Conservation (phyloP, 35 echinoderm and acorn worm genomes). For the Nesometra sesokonis region DNA sequence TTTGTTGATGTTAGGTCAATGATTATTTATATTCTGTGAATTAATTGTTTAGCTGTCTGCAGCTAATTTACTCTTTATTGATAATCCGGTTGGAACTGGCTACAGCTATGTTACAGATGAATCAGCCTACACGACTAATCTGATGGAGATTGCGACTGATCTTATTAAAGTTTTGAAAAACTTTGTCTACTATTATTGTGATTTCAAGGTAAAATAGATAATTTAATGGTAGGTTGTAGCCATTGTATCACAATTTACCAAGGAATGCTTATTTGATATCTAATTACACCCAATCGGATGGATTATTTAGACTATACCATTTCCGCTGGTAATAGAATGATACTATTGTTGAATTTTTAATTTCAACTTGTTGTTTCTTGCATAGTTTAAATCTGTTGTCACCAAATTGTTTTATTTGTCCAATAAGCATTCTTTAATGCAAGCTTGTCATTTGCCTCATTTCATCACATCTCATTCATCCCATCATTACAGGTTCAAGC, state of each 20-base stretch:
- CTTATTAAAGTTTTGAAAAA: constrained; percentile 51
- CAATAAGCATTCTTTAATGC: neutral
- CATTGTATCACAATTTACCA: neutral
- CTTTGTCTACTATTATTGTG: constrained; percentile 60
- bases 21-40: neutral
- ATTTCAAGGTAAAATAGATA: constrained; percentile 88
- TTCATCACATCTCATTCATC: neutral
- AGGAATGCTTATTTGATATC: neutral
- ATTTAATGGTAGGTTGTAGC: neutral
- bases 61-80: constrained; percentile 81
- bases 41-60: constrained; percentile 39
- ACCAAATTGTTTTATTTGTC: too few species aligned
- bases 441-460: neutral
- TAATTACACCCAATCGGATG: neutral
- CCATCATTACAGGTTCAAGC: constrained; percentile 37
- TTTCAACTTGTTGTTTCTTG: too few species aligned
- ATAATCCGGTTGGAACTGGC: constrained; percentile 91
- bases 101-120: constrained; percentile 72
- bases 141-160: constrained; percentile 66
- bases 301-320: too few species aligned
- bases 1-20: too few species aligned
- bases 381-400: neutral
- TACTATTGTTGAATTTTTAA: too few species aligned
- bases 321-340: too few species aligned
- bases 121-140: constrained; percentile 55